These are phyloP conservation scores for Acheta domesticus DNA, from an alignment of 2,888 invertebrate genomes.

Conservation along the genomic window DNA sequence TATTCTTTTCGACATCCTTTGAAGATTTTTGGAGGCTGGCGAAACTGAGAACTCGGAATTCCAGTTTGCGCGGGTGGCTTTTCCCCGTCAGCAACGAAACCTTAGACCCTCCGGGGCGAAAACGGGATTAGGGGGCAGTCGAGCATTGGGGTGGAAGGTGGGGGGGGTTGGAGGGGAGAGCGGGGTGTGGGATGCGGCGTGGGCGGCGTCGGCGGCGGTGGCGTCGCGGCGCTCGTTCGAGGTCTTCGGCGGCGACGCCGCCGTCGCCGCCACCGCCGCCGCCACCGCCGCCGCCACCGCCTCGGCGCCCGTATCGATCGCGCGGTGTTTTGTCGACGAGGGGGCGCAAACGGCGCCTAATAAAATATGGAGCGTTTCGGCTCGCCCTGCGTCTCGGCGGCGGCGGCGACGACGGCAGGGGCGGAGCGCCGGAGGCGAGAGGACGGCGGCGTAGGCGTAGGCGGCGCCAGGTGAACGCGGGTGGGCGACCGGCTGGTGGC, in stretches of 20 bases:
- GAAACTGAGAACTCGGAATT: too few relatives aligned
- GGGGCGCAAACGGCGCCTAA: constrained; percentile 18
- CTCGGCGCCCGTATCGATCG: neutral
- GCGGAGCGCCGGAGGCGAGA: neutral
- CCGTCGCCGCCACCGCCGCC: neutral
- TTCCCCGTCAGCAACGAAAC: too few relatives aligned
- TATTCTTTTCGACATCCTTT: too few relatives aligned
- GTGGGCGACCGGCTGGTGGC: neutral
- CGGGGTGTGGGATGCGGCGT: neutral
- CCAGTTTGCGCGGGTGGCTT: too few relatives aligned
- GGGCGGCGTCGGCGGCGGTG: neutral
- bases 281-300: neutral
- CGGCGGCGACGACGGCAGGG: neutral
- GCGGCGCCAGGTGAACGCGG: neutral
- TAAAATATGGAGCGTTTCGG: constrained; percentile 18
- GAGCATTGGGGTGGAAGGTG: too few relatives aligned
- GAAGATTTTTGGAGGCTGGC: too few relatives aligned
- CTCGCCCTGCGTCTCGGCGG: neutral
- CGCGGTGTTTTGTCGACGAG: neutral
- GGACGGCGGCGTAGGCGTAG: neutral
- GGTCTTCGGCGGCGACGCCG: neutral
- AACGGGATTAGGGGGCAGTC: too few relatives aligned
- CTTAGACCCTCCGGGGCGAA: too few relatives aligned
- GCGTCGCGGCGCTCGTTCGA: constrained; percentile 9
- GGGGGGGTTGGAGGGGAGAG: neutral